A percentile compares a stretch with the other conserved stretches of the same genome.
Evolutionary conservation across 2,113 vertebrate species (phyloP).

Genomic region (Trogon melanurus): DNA sequence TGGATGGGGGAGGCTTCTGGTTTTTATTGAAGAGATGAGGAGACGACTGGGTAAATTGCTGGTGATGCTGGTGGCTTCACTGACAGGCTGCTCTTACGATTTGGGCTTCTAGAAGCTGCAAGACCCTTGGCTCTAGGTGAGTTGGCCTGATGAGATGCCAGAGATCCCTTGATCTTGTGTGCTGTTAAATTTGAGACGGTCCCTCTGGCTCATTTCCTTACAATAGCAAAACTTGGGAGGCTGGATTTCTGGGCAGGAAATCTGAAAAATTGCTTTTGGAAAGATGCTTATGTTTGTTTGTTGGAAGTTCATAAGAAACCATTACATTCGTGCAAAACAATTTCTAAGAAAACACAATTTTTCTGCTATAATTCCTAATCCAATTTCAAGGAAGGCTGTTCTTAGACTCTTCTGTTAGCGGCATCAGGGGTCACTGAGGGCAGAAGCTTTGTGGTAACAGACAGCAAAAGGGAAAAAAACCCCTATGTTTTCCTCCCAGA

Average conservation of each 20-base stretch:
- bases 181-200: neutral
- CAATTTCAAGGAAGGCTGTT: neutral
- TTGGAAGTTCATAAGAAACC: neutral
- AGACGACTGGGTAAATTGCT: neutral
- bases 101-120: neutral
- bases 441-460: neutral
- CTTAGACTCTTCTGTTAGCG: neutral
- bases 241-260: neutral
- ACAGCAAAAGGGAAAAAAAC: neutral
- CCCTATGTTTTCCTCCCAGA: neutral
- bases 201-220: rapidly evolving
- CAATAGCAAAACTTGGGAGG: neutral
- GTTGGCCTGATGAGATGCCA: rapidly evolving
- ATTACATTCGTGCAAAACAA: neutral
- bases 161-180: neutral
- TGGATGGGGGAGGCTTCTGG: rapidly evolving
- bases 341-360: neutral
- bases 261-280: neutral
- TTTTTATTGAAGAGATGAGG: neutral
- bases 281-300: neutral
- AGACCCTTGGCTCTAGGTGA: neutral
- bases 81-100: neutral
- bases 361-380: neutral
- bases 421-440: neutral
- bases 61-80: neutral